These are phyloP conservation scores for Aspiorhynchus laticeps DNA, from an alignment of 2,113 vertebrate species.

Conservation along the genomic window DNA sequence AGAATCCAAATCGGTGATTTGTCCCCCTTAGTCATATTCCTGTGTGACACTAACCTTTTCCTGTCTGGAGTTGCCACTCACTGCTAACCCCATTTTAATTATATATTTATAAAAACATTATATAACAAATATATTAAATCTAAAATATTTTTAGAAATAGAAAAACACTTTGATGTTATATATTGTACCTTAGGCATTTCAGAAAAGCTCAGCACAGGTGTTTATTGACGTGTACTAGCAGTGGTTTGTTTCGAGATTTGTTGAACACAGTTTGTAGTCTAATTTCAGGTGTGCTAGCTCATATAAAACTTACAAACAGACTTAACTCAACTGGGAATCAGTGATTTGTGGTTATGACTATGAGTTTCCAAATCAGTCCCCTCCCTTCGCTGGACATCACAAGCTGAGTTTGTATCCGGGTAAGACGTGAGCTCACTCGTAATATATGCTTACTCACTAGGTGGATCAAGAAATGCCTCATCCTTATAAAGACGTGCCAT, in stretches of 20 bases:
- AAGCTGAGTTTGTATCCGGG: constrained; percentile 1
- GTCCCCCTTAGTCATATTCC: constrained; percentile 21
- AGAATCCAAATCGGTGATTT: constrained; percentile 56
- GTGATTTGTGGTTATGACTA: constrained; percentile 30
- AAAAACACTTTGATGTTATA: background rate
- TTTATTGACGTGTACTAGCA: background rate
- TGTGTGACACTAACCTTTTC: background rate
- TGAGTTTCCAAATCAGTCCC: constrained; percentile 34
- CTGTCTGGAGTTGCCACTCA: background rate
- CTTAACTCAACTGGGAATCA: background rate
- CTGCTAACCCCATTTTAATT: background rate
- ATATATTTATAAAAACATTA: background rate
- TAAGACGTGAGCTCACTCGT: constrained; percentile 36
- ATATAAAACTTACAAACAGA: background rate
- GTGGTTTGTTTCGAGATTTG: constrained; percentile 4
- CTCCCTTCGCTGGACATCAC: constrained; percentile 6
- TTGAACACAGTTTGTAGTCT: background rate
- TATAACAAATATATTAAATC: background rate
- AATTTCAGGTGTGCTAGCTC: background rate
- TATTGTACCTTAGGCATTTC: background rate
- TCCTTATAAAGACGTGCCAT: constrained; percentile 5
- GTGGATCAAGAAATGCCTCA: constrained; percentile 16
- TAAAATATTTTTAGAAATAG: background rate
- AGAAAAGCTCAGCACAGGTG: background rate
- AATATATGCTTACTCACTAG: constrained; percentile 39